Percentiles rank a stretch among this genome's conserved stretches.
These are phyloP conservation scores for Thelaira solivaga DNA, from an alignment of 2,888 invertebrate species.

Conservation along the genomic window DNA sequence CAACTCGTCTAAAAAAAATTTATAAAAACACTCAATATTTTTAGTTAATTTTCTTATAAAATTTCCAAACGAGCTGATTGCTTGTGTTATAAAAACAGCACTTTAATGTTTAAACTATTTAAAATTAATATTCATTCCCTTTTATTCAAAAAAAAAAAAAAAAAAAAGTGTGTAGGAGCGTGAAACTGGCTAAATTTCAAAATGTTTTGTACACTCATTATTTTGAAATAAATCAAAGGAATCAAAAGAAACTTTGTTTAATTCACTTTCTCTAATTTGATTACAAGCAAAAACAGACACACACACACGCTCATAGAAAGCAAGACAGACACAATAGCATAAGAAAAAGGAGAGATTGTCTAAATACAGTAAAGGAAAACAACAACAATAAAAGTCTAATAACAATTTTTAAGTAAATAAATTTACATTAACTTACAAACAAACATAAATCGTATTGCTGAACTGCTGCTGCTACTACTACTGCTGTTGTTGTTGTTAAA, in stretches of 20 bases:
- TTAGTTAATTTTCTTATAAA: too few species aligned
- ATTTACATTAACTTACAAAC: too few species aligned
- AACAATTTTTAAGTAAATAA: not conserved
- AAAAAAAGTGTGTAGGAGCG: not conserved
- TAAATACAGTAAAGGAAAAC: not conserved
- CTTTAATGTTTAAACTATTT: too few species aligned
- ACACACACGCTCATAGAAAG: not conserved
- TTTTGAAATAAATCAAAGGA: constrained; percentile 52
- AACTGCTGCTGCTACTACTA: constrained; percentile 29
- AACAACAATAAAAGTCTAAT: not conserved
- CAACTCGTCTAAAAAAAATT: too few species aligned
- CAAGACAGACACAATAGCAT: not conserved
- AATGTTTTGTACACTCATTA: constrained; percentile 44
- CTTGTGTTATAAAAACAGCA: too few species aligned
- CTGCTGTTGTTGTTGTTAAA: constrained; percentile 28
- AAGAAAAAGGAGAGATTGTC: not conserved
- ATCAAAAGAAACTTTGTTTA: constrained; percentile 46
- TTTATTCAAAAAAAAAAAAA: too few species aligned
- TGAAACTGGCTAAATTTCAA: not conserved
- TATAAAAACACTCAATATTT: too few species aligned
- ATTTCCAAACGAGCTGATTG: too few species aligned
- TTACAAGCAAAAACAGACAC: constrained; percentile 4
- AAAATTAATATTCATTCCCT: too few species aligned
- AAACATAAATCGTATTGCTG: constrained; percentile 17
- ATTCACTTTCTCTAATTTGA: constrained; percentile 60